These are phyloP conservation scores for Pollenia angustigena DNA, from an alignment of 2,888 invertebrate genomes.

Conservation along the genomic window DNA sequence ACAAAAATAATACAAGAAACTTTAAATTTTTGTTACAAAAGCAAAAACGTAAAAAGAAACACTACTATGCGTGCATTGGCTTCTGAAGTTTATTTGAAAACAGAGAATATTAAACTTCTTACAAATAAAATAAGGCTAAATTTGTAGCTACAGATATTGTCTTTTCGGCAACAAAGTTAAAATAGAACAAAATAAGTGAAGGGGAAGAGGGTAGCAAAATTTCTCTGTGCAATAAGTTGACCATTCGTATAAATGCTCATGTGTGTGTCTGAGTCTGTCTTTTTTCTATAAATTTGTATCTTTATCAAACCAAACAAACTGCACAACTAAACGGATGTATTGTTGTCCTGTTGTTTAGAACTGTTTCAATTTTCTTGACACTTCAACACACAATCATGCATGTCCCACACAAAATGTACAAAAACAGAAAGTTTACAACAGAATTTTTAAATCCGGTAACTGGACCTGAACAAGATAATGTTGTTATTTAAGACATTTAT, in stretches of 20 bases:
- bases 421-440: constrained; percentile 65
- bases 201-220: not conserved
- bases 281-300: constrained; percentile 67
- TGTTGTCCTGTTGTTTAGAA: constrained; percentile 60
- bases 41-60: not conserved
- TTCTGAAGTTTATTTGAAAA: too few relatives aligned
- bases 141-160: not conserved
- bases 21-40: not conserved
- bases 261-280: not conserved
- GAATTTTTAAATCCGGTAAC: constrained; percentile 75
- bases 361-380: constrained; percentile 75
- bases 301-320: constrained; percentile 73
- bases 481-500: constrained; percentile 59
- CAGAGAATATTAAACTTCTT: too few relatives aligned
- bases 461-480: constrained; percentile 75
- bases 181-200: not conserved
- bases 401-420: constrained; percentile 6
- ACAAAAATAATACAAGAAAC: not conserved
- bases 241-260: constrained; percentile 1
- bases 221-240: not conserved
- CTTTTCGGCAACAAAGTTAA: not conserved
- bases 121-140: too few relatives aligned
- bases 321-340: constrained; percentile 73
- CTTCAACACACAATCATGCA: constrained; percentile 44
- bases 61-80: too few relatives aligned